phyloP scores from a whole-genome alignment of 2,113 vertebrate species.

The Parotia lawesii region DNA sequence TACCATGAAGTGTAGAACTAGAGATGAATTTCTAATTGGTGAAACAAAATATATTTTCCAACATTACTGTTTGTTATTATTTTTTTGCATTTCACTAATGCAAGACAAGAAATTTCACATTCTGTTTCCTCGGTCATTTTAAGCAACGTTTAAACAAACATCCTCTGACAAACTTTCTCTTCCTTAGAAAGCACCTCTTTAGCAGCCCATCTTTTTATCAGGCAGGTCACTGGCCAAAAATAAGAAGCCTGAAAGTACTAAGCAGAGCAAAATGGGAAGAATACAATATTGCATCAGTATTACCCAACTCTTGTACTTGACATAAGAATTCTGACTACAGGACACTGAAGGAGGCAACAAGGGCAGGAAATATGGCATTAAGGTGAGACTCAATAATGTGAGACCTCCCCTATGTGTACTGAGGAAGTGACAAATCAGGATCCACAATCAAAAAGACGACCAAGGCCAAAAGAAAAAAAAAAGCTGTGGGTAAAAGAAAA shows the following conservation, averaged over 20 bases:
- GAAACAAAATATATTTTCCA: neutral
- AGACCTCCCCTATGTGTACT: accelerated
- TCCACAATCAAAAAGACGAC: neutral
- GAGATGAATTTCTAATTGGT: neutral
- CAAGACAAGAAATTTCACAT: neutral
- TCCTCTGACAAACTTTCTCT: neutral
- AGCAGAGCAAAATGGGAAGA: neutral
- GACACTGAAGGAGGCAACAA: neutral
- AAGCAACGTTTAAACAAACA: neutral
- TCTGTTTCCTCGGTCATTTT: neutral
- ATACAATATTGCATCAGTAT: neutral
- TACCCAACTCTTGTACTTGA: neutral
- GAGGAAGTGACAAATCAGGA: neutral
- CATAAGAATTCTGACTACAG: neutral
- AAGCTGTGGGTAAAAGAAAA: accelerated
- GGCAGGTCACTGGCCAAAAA: neutral
- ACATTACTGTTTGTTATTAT: neutral
- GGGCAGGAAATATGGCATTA: neutral
- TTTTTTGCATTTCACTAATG: neutral
- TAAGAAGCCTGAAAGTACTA: neutral
- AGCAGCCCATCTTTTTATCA: neutral
- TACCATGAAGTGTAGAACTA: neutral
- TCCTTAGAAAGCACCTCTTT: neutral
- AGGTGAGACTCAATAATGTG: neutral
- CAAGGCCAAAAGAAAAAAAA: neutral